Evolutionary conservation across 2,797 vertebrate species (phyloP), one percentile per base, ranked within the genome.

Genomic region (Myotis myotis): DNA sequence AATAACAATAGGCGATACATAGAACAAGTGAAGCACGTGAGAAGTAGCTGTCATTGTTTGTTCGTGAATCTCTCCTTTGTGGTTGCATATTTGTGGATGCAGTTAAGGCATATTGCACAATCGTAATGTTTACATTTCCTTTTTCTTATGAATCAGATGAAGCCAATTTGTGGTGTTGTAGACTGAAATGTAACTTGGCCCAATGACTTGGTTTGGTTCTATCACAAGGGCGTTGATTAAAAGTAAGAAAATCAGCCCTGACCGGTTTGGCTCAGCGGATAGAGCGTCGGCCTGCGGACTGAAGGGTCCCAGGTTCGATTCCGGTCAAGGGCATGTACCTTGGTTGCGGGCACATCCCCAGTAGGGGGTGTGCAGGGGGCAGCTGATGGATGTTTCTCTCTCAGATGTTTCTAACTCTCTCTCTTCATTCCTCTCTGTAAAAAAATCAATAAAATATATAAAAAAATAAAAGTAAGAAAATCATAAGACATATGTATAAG

Each of bases 121-220:
- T 57, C 20, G 25, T 76, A 83, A 23, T 30, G 70, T 92, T 87
- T 87, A 41, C 10, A n/a, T 87, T 85, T 88, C 89, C 6, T 86
- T 88, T 95, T 88, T 38, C n/a, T 83, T 89, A 12, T 84, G 86
- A 60, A 76, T 92, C n/a, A 10, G 33, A 25, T 74, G 62, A 76
- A 81, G 20, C 74, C 19, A 87, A 71, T 82, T 78, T 47, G 66
- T 83, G 36, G 47, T 89, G 8, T 22, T 89, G 2, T 66, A 68
- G 36, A 36, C 44, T 51, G 44, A 81, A 92, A 15, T 94, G 5
- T 51, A 93, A 88, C 19, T 87, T 94, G 38, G 57, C 76, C 30
- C 36, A 95, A 5, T 72, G n/a, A 72, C 53, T 83, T 23, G 51
- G 76, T 83, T 85, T 94, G 66, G 33, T 84, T 93, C 28, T 74